Percentiles rank a stretch among this genome's conserved stretches.
Evolutionary conservation across 2,113 vertebrate genomes (phyloP).

Genomic region (Entomyzon cyanotis): DNA sequence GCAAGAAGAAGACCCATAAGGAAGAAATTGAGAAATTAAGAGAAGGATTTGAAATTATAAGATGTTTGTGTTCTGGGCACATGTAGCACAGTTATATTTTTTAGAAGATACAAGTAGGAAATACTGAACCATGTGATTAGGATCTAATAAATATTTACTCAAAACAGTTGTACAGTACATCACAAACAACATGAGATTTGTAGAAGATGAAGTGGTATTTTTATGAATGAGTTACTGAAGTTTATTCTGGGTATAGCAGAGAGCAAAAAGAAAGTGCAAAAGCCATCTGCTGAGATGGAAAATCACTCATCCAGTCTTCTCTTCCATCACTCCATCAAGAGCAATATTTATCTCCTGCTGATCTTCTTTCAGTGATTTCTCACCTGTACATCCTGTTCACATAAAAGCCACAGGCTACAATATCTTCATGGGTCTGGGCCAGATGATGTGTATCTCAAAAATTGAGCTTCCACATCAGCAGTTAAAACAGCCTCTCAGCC

Average conservation of each 20-base stretch:
- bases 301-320: neutral
- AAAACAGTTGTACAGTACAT: neutral
- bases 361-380: neutral
- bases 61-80: neutral
- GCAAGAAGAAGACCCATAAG: neutral
- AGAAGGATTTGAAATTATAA: neutral
- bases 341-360: neutral
- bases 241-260: neutral
- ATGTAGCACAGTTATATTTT: neutral
- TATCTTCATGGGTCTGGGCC: neutral
- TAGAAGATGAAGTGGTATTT: neutral
- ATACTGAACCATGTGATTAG: neutral
- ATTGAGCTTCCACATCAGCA: neutral
- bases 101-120: neutral
- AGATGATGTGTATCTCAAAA: neutral
- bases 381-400: neutral
- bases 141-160: neutral
- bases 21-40: neutral
- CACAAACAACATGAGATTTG: neutral
- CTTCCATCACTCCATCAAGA: neutral
- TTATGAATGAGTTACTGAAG: neutral
- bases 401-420: neutral
- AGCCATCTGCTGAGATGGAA: neutral
- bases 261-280: neutral
- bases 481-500: neutral